Percentiles rank a stretch among this genome's conserved stretches.
Evolutionary conservation across 2,113 vertebrate species (phyloP).

Genomic region (Athene noctua): DNA sequence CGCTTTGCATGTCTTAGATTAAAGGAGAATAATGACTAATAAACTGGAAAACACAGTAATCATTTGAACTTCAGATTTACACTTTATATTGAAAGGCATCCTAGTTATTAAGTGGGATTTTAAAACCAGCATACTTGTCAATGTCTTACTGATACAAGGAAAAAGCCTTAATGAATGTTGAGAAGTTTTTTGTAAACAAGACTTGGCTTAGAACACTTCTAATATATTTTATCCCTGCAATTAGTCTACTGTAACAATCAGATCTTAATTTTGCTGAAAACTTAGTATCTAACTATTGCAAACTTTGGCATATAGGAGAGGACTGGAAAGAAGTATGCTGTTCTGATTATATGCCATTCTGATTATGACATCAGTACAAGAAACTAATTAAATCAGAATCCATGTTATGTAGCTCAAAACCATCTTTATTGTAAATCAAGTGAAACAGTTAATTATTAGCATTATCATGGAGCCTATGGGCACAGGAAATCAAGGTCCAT

Average conservation of each 20-base stretch:
- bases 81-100: background rate
- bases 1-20: background rate
- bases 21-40: background rate
- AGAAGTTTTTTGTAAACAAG: background rate
- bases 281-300: background rate
- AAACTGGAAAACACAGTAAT: background rate
- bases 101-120: background rate
- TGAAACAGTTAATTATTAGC: background rate
- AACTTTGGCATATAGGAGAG: background rate
- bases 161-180: background rate
- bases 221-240: background rate
- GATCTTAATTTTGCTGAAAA: background rate
- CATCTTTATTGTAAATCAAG: background rate
- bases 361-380: background rate
- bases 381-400: background rate
- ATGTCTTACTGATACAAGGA: background rate
- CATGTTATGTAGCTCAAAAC: background rate
- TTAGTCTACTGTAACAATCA: background rate
- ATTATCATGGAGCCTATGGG: background rate
- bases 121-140: background rate
- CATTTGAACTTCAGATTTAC: background rate
- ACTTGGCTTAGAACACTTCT: background rate
- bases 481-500: background rate
- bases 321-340: background rate
- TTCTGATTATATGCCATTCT: background rate